Percentiles rank a stretch among this genome's conserved stretches.
Conservation (phyloP, 2,888 invertebrate species). For the Pelosia muscerda region DNA sequence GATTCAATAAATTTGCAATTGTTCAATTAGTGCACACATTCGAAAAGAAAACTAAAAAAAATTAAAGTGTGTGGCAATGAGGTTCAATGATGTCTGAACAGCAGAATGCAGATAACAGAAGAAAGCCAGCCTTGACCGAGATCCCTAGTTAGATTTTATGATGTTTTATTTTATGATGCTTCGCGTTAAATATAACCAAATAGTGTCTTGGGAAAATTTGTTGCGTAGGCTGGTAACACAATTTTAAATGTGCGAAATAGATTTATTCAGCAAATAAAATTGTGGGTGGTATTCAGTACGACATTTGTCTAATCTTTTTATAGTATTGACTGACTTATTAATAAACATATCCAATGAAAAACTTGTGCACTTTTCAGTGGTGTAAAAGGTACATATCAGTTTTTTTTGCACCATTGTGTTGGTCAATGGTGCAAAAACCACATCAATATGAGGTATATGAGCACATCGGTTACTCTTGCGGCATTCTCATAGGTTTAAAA, state of each 20-base stretch:
- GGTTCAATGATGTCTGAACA: conserved; percentile 25
- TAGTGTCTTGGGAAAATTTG: conserved; percentile 23
- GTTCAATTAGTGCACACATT: not conserved
- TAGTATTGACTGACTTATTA: too few relatives aligned
- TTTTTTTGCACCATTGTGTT: too few relatives aligned
- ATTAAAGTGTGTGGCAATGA: conserved; percentile 15
- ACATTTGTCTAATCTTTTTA: not conserved
- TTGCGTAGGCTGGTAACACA: conserved; percentile 15
- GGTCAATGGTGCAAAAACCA: too few relatives aligned
- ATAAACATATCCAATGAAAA: too few relatives aligned
- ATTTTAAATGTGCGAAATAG: not conserved
- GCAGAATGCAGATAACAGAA: conserved; percentile 40
- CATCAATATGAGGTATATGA: too few relatives aligned
- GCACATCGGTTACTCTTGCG: too few relatives aligned
- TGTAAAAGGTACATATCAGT: too few relatives aligned
- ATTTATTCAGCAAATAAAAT: not conserved
- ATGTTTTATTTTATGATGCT: conserved; percentile 35
- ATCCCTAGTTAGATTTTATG: conserved; percentile 42
- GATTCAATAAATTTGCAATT: not conserved
- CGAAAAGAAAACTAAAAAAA: not conserved
- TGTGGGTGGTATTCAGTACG: not conserved
- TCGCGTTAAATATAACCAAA: conserved; percentile 38
- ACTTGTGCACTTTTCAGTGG: too few relatives aligned
- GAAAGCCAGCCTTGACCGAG: conserved; percentile 50
- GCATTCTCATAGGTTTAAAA: too few relatives aligned